phyloP scores from a whole-genome alignment of 2,888 invertebrate species.

The Graphium colonna region DNA sequence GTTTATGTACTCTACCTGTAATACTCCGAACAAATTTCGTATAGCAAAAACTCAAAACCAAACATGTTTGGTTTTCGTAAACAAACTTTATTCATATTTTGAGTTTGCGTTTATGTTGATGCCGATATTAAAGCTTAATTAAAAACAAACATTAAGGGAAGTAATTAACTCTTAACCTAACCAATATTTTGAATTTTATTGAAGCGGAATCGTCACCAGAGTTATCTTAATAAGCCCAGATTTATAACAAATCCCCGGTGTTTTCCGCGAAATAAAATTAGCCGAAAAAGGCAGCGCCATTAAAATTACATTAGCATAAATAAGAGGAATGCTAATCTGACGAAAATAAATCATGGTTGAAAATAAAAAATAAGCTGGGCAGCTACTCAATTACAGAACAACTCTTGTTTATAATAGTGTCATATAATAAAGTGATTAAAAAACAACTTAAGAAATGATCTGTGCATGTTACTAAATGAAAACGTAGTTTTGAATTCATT shows the following conservation, averaged over 20 bases:
- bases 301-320: slow-evolving; percentile 81
- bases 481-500: no score
- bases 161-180: slow-evolving; percentile 36
- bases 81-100: slow-evolving; percentile 21
- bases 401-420: no score
- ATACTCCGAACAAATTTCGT: slow-evolving; percentile 1
- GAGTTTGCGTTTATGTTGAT: slow-evolving; percentile 13
- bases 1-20: no score
- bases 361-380: slow-evolving; percentile 72
- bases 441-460: no score
- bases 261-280: slow-evolving; percentile 77
- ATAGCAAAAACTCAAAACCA: slow-evolving; percentile 13
- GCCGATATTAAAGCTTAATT: slow-evolving; percentile 18
- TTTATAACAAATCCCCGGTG: slow-evolving; percentile 68
- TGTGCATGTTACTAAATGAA: no score
- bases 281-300: slow-evolving; percentile 74
- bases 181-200: slow-evolving; percentile 63
- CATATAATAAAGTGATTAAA: no score
- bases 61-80: slow-evolving; percentile 9
- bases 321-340: slow-evolving; percentile 78
- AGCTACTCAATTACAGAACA: slow-evolving; percentile 50
- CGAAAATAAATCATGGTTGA: slow-evolving; percentile 73
- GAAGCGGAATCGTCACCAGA: slow-evolving; percentile 59
- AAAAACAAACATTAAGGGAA: slow-evolving; percentile 23
- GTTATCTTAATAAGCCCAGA: slow-evolving; percentile 66